A percentile compares a stretch with the other conserved stretches of the same genome.
Evolutionary conservation across 2,113 vertebrate species (phyloP).

Genomic region (Macrotus californicus): DNA sequence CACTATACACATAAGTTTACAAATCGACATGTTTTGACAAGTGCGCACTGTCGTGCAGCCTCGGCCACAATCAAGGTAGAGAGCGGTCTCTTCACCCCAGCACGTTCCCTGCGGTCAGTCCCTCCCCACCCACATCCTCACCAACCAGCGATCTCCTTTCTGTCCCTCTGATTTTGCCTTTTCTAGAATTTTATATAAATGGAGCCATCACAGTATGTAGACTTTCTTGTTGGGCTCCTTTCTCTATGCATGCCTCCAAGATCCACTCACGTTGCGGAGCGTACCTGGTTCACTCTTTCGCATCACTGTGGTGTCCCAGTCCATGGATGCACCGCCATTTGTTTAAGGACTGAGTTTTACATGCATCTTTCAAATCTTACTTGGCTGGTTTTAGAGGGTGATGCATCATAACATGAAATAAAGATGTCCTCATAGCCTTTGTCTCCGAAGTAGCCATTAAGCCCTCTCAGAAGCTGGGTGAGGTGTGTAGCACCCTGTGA

Average conservation of each 20-base stretch:
- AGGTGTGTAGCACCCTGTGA: not conserved
- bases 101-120: not conserved
- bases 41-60: rapidly evolving
- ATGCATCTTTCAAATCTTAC: rapidly evolving
- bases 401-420: not conserved
- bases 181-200: not conserved
- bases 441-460: not conserved
- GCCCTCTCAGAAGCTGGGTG: not conserved
- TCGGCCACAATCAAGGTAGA: no score
- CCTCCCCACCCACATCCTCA: not conserved
- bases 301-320: rapidly evolving
- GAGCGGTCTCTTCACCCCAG: not conserved
- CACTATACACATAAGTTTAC: rapidly evolving
- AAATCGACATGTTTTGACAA: rapidly evolving
- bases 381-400: not conserved
- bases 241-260: no score
- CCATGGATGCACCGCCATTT: rapidly evolving
- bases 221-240: not conserved
- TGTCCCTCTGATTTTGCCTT: not conserved
- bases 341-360: not conserved
- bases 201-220: rapidly evolving
- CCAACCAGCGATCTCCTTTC: not conserved
- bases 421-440: not conserved
- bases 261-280: not conserved
- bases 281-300: rapidly evolving